phyloP scores from a whole-genome alignment of 2,888 invertebrate species.

The Diploptera punctata region DNA sequence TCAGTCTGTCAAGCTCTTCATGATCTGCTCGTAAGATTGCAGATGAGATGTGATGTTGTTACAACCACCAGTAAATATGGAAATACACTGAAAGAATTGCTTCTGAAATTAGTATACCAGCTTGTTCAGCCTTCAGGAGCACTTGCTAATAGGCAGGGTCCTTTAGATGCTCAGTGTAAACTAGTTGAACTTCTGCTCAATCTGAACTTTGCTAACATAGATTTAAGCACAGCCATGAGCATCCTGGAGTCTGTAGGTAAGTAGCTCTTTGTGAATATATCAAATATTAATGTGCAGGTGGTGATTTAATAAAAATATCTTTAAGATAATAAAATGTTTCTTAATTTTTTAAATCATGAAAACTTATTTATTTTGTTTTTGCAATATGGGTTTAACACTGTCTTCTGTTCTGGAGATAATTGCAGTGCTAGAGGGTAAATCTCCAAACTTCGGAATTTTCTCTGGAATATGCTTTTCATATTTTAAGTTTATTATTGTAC shows the following conservation, averaged over 20 bases:
- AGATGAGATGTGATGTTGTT: conserved; percentile 69
- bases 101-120: conserved; percentile 74
- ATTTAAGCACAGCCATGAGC: conserved; percentile 73
- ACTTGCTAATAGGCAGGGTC: conserved; percentile 68
- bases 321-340: too few relatives aligned
- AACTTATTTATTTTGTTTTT: too few relatives aligned
- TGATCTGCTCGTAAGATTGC: conserved; percentile 71
- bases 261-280: too few relatives aligned
- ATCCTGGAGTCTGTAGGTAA: conserved; percentile 75
- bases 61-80: conserved; percentile 59
- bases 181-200: conserved; percentile 70
- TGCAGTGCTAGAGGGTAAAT: too few relatives aligned
- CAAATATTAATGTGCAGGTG: too few relatives aligned
- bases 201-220: conserved; percentile 70
- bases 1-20: conserved; percentile 75
- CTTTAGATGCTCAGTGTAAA: conserved; percentile 78
- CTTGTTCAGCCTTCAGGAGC: conserved; percentile 72
- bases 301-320: too few relatives aligned
- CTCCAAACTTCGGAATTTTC: too few relatives aligned
- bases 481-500: too few relatives aligned
- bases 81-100: conserved; percentile 66
- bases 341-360: too few relatives aligned
- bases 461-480: too few relatives aligned
- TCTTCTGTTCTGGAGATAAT: too few relatives aligned
- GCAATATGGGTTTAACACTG: too few relatives aligned